Evolutionary conservation across 1,140 invertebrate species (phyloP).

Genomic region (Drosophila mayri): DNA sequence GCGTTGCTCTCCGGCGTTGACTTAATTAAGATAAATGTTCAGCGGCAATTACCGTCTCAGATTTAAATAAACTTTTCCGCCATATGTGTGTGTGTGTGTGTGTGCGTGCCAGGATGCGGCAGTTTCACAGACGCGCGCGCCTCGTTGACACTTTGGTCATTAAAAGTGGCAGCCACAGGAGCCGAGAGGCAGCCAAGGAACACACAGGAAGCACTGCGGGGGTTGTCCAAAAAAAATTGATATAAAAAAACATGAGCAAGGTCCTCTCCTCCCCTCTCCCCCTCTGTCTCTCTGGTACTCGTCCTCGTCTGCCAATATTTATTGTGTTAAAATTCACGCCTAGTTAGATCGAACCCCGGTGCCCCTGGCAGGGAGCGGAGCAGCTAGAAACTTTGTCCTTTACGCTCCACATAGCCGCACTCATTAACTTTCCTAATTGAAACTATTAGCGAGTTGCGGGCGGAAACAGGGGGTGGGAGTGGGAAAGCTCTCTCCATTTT

Average conservation of each 20-base stretch:
- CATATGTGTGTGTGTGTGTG: conserved; percentile 15
- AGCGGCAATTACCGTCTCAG: conserved; percentile 52
- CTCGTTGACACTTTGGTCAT: conserved; percentile 37
- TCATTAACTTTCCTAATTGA: conserved; percentile 78
- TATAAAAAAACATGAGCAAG: not conserved
- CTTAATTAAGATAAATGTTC: conserved; percentile 62
- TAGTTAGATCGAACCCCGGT: conserved; percentile 39
- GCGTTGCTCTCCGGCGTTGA: conserved; percentile 6
- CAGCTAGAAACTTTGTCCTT: conserved; percentile 68
- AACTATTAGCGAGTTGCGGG: conserved; percentile 60
- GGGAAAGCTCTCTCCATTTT: conserved; percentile 11
- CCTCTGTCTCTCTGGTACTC: not conserved
- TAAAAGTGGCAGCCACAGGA: conserved; percentile 31
- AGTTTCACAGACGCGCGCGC: conserved; percentile 18
- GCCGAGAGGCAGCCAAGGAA: not conserved
- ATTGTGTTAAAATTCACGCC: conserved; percentile 76
- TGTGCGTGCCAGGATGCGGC: conserved; percentile 5
- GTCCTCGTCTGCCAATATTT: conserved; percentile 54
- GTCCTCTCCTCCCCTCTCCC: not conserved
- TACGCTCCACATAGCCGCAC: conserved; percentile 57
- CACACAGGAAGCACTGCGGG: not conserved
- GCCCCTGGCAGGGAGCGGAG: conserved; percentile 1
- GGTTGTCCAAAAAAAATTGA: conserved; percentile 7
- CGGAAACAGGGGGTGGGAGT: not conserved
- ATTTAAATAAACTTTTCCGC: conserved; percentile 41